phyloP scores from a whole-genome alignment of 1,140 invertebrate species.

The Drosophila subobscura region DNA sequence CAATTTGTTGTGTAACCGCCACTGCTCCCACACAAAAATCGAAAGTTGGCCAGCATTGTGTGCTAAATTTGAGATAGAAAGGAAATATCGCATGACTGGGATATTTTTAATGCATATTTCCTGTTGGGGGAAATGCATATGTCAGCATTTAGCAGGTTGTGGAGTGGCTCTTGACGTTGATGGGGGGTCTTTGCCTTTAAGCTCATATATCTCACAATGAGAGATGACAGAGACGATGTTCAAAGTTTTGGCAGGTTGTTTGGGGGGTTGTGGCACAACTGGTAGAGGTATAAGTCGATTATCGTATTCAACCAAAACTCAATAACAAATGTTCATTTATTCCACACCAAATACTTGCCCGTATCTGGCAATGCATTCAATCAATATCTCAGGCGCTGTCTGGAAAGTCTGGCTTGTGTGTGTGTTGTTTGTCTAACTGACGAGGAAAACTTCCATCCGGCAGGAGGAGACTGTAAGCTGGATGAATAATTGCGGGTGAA shows the following conservation, averaged over 20 bases:
- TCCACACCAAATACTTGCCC: not conserved
- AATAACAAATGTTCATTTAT: constrained; percentile 35
- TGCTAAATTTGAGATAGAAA: constrained; percentile 10
- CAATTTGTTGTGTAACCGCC: constrained; percentile 31
- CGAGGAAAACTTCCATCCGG: constrained; percentile 22
- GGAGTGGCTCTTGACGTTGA: too few species aligned
- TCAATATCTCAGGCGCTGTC: constrained; percentile 48
- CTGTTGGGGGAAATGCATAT: constrained; percentile 32
- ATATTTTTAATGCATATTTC: constrained; percentile 41
- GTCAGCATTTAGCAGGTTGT: constrained; percentile 23
- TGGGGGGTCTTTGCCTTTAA: too few species aligned
- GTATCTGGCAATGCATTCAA: constrained; percentile 43
- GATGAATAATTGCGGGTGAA: constrained; percentile 53
- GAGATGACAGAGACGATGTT: too few species aligned
- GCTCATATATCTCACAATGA: too few species aligned
- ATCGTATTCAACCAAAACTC: constrained; percentile 22
- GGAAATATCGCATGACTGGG: constrained; percentile 25
- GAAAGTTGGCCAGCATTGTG: constrained; percentile 41
- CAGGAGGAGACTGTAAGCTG: constrained; percentile 32
- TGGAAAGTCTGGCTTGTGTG: constrained; percentile 19
- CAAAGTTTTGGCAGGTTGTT: too few species aligned
- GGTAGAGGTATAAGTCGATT: not conserved
- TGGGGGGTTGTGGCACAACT: too few species aligned
- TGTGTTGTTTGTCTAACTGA: constrained; percentile 38
- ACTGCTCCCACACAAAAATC: constrained; percentile 32